Evolutionary conservation across 2,888 invertebrate genomes (phyloP), one percentile per base, ranked within the genome.

Genomic region (Neoaliturus tenellus): DNA sequence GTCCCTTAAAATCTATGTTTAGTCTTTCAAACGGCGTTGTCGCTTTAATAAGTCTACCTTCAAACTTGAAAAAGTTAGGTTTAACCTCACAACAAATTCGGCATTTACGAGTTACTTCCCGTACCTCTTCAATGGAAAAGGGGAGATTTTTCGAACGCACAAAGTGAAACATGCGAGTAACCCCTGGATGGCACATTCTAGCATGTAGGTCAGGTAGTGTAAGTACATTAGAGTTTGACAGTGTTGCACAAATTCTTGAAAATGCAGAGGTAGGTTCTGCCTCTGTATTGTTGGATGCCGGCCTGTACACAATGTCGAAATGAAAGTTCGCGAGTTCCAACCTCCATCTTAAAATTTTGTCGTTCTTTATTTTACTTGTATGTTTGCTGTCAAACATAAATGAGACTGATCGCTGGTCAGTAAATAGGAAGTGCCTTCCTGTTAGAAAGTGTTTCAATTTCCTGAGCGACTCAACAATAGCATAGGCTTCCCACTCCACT

Each of bases 371-470:
- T 48, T 67, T 71, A 17, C 23, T 1, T n/a, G 14, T 10, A n/a
- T 67, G 67, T 31, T 67, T 17, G 4, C 14, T 14, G 6, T n/a
- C 31, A 31, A 67, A 67, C 67, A 67, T 80, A 31, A 80, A 80
- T 14, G 80, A 12, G 3, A 80, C 67, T 81, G 33, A 55, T 23
- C 39, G 44, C 58, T 85, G 84, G 67, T 87, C 85, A 10, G 85
- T 87, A 4, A 86, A 84, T 48, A 85, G 44, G 51, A 86, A 87
- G 78, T 75, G 55, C 39, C 82, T 73, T 8, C 85, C 85, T 25
- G 86, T 51, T 10, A 86, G 78, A 73, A 81, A 85, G 25, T 86
- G 84, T 14, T 83, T 44, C 85, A 83, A 86, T 85, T 87, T 86
- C 23, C 81, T 51, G 4, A 87, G 62, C 5, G 86, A 17, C 81